Conservation (phyloP, 2,888 invertebrate genomes). For the Leptothorax acervorum region DNA sequence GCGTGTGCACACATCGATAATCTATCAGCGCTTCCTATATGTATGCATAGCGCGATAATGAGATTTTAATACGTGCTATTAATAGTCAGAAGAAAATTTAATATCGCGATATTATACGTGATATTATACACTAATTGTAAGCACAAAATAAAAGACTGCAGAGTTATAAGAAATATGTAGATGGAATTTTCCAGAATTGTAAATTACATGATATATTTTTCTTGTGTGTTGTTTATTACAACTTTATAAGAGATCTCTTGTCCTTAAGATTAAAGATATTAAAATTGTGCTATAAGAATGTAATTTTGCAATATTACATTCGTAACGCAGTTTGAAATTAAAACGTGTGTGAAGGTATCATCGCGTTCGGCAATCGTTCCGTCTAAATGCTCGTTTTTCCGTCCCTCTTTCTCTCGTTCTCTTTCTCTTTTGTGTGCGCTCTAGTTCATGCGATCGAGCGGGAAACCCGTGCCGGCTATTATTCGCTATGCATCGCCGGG, state of each 20-base stretch:
- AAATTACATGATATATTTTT: not conserved
- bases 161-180: not conserved
- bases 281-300: not conserved
- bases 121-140: too few species aligned
- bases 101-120: not conserved
- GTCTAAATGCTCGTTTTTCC: constrained; percentile 15
- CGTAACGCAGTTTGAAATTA: constrained; percentile 10
- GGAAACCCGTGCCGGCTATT: constrained; percentile 29
- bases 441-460: constrained; percentile 32
- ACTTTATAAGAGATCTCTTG: not conserved
- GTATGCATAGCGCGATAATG: constrained; percentile 25
- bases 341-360: constrained; percentile 7
- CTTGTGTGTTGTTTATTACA: not conserved
- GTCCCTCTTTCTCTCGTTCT: not conserved
- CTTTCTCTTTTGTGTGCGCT: not conserved
- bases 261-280: not conserved
- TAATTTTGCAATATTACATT: not conserved
- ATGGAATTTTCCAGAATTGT: not conserved
- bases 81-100: constrained; percentile 9
- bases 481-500: constrained; percentile 72
- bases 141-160: not conserved
- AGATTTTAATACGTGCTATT: constrained; percentile 26
- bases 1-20: constrained; percentile 25
- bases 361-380: not conserved
- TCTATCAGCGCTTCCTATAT: constrained; percentile 28